Conservation (phyloP, 2,888 invertebrate genomes). For the Brassicogethes aeneus region DNA sequence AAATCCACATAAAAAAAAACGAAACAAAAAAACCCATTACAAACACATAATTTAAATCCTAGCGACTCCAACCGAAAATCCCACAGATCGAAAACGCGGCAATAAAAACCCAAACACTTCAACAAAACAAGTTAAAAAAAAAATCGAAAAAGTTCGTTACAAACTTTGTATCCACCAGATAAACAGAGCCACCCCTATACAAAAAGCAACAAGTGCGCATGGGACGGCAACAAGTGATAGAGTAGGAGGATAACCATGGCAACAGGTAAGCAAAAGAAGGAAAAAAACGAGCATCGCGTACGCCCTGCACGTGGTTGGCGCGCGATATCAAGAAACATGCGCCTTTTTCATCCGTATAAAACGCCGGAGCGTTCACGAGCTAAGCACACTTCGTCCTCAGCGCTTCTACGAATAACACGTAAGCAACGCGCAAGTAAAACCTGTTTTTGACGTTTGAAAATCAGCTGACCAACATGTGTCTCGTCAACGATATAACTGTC, state of each 20-base stretch:
- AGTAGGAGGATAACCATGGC: not conserved
- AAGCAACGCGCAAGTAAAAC: slow-evolving; percentile 2
- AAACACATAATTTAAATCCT: too few species aligned
- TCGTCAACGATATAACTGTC: not conserved
- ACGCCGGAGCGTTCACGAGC: slow-evolving; percentile 25
- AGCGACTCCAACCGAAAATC: too few species aligned
- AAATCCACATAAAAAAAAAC: too few species aligned
- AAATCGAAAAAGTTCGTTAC: too few species aligned
- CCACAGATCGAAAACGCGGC: too few species aligned
- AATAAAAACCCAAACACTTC: too few species aligned
- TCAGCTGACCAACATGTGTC: slow-evolving; percentile 14
- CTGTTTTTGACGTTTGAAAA: slow-evolving; percentile 11
- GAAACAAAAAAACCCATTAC: too few species aligned
- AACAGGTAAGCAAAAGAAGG: not conserved
- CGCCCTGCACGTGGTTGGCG: slow-evolving; percentile 38
- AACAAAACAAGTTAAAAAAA: too few species aligned
- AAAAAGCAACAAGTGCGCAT: not conserved
- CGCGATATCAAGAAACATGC: slow-evolving; percentile 34
- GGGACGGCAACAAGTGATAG: not conserved
- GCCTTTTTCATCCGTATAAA: slow-evolving; percentile 30
- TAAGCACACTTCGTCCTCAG: slow-evolving; percentile 29
- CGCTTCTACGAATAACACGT: not conserved
- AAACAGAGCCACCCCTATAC: too few species aligned
- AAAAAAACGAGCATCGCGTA: slow-evolving; percentile 23
- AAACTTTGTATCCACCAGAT: too few species aligned